Conservation (phyloP, 1,140 invertebrate species). For the Chironomus tepperi region DNA sequence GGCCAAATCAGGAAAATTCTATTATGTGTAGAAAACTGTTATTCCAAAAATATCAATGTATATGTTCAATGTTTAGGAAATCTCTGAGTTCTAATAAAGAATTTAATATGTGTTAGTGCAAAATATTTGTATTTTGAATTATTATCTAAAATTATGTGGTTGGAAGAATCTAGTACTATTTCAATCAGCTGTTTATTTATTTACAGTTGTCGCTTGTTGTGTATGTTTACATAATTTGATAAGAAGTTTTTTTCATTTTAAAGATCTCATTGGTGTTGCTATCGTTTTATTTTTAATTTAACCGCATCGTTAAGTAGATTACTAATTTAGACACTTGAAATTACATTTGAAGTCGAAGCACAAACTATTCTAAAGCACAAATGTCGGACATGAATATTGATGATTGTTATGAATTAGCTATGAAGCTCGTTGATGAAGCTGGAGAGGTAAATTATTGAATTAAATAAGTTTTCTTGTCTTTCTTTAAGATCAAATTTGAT, state of each 20-base stretch:
- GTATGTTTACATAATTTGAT: too few species aligned
- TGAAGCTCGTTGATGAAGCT: conserved; percentile 44
- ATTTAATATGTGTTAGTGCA: not conserved
- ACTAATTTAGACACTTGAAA: too few species aligned
- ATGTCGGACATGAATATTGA: conserved; percentile 34
- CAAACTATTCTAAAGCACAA: not conserved
- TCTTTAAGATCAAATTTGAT: not conserved
- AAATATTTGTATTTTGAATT: not conserved
- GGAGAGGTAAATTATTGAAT: conserved; percentile 40
- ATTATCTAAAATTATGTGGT: too few species aligned
- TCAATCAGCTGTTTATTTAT: not conserved
- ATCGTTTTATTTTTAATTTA: too few species aligned
- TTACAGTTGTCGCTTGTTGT: too few species aligned
- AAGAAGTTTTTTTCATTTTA: too few species aligned
- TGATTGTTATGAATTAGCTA: conserved; percentile 42
- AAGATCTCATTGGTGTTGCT: too few species aligned
- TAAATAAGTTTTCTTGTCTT: not conserved
- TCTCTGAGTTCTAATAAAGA: too few species aligned
- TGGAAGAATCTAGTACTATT: not conserved
- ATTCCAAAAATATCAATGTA: too few species aligned
- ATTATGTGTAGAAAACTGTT: too few species aligned
- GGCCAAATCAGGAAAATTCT: not conserved
- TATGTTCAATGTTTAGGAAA: too few species aligned
- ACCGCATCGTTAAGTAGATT: too few species aligned
- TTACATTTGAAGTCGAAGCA: not conserved